These are phyloP conservation scores for Cichladusa arquata DNA, from an alignment of 2,113 vertebrate species.

Conservation along the genomic window DNA sequence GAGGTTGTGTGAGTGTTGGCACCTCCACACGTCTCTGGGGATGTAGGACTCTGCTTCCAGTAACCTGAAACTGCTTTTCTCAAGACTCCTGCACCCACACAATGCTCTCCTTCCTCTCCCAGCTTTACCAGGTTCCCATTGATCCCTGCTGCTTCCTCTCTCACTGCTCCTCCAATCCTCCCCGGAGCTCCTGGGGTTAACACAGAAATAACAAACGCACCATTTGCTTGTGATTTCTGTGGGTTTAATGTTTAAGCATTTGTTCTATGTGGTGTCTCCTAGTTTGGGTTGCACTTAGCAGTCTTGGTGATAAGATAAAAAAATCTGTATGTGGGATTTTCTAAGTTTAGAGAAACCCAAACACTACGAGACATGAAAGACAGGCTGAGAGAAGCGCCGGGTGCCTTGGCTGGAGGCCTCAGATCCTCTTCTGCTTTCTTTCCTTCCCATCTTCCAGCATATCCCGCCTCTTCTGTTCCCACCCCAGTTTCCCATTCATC, in stretches of 20 bases:
- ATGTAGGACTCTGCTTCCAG: not conserved
- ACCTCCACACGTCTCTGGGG: not conserved
- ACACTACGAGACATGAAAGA: not conserved
- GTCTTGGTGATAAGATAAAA: not conserved
- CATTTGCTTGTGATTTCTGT: slow-evolving; percentile 24
- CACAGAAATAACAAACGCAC: not conserved
- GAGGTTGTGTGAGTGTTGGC: not conserved
- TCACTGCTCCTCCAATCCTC: not conserved
- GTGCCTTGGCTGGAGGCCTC: not conserved
- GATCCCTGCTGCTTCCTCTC: not conserved
- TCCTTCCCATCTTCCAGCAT: not conserved
- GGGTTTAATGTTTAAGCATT: slow-evolving; percentile 20
- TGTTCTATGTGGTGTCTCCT: not conserved
- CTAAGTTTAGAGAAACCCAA: slow-evolving; percentile 17
- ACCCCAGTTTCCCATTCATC: not conserved
- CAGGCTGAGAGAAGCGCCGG: not conserved
- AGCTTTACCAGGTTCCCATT: not conserved
- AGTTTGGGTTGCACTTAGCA: not conserved
- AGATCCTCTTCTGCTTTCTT: not conserved
- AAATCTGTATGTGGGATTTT: not conserved
- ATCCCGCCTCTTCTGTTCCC: not conserved
- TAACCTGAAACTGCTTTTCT: not conserved
- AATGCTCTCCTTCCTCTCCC: not conserved
- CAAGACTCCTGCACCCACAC: not conserved
- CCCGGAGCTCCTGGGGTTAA: not conserved